Evolutionary conservation across 2,113 vertebrate species (phyloP), one percentile per base, ranked within the genome.

Genomic region (Gnathonemus longibarbis): DNA sequence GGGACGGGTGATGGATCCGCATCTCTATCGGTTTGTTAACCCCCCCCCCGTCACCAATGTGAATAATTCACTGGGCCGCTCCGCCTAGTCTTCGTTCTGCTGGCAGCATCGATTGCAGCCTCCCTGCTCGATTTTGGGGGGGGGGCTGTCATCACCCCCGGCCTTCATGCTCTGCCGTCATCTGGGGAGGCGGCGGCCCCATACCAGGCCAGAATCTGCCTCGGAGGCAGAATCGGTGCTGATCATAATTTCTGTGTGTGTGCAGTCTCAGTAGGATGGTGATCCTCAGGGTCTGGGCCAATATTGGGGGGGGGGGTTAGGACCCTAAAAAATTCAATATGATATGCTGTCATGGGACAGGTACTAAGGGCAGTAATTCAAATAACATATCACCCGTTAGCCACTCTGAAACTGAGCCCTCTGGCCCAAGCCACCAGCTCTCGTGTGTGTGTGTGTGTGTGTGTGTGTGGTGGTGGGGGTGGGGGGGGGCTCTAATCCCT

Each of bases 401-500:
- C n/a, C n/a, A 66, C 3, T 66, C 62, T 66, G 62, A 66, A 66
- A 66, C 21, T 62, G 24, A 62, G 21, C 24, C 58, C 7, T 62
- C 2, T n/a, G 58, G 6, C 56, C 56, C 10, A 6, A 50, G 31
- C 49, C 50, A 31, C 46, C 24, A 21, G 84, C 49, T 48, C 27
- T 27, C 1, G 27, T 39, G 87, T 88, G 83, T 90, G 89, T 90
- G 80, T 88, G 46, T 90, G 84, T 77, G 58, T 84, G 70, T 84
- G 89, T 45, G 46, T 90, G 50, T 17, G 50, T 52, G 50, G 48
- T 52, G 46, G 39, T 0, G 39, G 39, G 0, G 35, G 35, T 21
- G 17, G 17, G 86, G 58, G 2, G 46, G 86, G 35, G 35, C 35
- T 42, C 35, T 80, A 39, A 80, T 15, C 74, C 35, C 35, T 80